Evolutionary conservation across 2,888 invertebrate genomes (phyloP).

Genomic region (Plagodis dolabraria): DNA sequence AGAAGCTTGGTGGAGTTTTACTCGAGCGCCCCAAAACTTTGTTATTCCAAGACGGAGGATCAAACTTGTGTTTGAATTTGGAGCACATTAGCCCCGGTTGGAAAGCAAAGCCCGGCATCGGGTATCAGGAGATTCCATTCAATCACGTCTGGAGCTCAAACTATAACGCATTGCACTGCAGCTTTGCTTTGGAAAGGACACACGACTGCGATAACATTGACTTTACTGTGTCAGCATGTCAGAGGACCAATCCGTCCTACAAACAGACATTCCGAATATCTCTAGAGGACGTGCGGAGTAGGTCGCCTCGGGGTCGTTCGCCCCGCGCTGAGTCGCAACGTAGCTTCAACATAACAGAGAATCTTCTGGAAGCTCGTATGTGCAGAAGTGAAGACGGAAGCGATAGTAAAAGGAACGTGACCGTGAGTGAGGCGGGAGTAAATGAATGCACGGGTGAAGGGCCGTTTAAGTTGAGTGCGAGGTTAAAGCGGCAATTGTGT

Average conservation of each 20-base stretch:
- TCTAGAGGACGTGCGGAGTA: slow-evolving; percentile 73
- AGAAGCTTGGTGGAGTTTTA: slow-evolving; percentile 92
- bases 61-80: slow-evolving; percentile 93
- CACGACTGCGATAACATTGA: slow-evolving; percentile 83
- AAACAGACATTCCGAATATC: slow-evolving; percentile 81
- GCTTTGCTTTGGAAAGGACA: slow-evolving; percentile 91
- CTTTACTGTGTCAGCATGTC: slow-evolving; percentile 76
- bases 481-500: slow-evolving; percentile 83
- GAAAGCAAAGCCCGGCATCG: slow-evolving; percentile 94
- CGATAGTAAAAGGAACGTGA: slow-evolving; percentile 82
- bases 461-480: slow-evolving; percentile 85
- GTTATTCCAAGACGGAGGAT: slow-evolving; percentile 95
- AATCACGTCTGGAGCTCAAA: slow-evolving; percentile 95
- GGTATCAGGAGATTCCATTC: slow-evolving; percentile 95
- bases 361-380: slow-evolving; percentile 76
- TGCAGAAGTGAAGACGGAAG: slow-evolving; percentile 77
- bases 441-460: slow-evolving; percentile 86
- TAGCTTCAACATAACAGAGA: slow-evolving; percentile 80
- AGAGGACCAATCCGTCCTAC: slow-evolving; percentile 78
- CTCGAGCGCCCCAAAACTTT: slow-evolving; percentile 95
- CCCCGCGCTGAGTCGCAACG: slow-evolving; percentile 78
- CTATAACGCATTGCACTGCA: slow-evolving; percentile 95
- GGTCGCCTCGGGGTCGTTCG: slow-evolving; percentile 76
- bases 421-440: slow-evolving; percentile 86
- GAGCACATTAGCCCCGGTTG: slow-evolving; percentile 95